Percentiles rank a stretch among this genome's conserved stretches.
phyloP scores from a whole-genome alignment of 2,113 vertebrate species.

The Columba livia region DNA sequence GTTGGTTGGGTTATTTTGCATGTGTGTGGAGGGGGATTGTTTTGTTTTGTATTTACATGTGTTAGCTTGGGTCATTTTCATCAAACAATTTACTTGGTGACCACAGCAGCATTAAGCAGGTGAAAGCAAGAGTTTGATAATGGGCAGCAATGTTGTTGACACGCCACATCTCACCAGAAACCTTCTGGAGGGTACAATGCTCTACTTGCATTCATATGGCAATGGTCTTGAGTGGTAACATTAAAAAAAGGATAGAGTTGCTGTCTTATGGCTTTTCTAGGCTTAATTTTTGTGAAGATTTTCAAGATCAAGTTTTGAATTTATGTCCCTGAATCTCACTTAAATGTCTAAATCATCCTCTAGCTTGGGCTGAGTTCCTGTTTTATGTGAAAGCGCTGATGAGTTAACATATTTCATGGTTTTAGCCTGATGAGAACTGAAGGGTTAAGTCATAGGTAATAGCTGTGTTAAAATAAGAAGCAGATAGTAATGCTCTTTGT shows the following conservation, averaged over 20 bases:
- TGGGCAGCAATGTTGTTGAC: neutral
- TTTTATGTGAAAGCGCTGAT: neutral
- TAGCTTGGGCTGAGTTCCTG: neutral
- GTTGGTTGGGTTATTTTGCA: fast-evolving
- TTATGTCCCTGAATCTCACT: neutral
- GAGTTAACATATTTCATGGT: too few relatives aligned
- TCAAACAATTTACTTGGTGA: too few relatives aligned
- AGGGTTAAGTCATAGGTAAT: neutral
- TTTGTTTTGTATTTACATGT: neutral
- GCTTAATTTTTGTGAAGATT: neutral
- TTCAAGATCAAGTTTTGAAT: neutral
- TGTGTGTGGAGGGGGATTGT: too few relatives aligned
- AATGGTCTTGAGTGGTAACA: neutral
- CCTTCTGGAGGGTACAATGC: neutral
- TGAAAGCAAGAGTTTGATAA: neutral
- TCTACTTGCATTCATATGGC: neutral
- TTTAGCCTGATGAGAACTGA: neutral
- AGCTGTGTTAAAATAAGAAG: neutral
- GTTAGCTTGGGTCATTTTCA: neutral
- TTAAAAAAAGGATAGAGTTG: neutral
- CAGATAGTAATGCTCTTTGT: neutral
- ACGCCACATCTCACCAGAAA: fast-evolving
- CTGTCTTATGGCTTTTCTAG: neutral
- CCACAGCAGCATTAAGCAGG: neutral
- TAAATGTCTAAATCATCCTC: neutral